Base-by-base conservation (phyloP, 2,797 vertebrate species). In the Sebastes cheni region DNA sequence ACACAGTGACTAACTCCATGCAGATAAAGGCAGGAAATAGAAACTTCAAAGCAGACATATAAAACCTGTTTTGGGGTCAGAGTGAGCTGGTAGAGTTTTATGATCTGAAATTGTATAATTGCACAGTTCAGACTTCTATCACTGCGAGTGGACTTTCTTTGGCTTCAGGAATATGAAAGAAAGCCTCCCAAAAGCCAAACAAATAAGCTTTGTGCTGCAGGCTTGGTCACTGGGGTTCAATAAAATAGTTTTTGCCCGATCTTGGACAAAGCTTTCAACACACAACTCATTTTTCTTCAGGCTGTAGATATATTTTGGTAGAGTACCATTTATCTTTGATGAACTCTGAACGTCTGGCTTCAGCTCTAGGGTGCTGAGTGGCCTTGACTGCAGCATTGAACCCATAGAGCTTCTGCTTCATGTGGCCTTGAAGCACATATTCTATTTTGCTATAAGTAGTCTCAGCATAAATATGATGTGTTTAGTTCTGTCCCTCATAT, bases 21-120 rank as follows among this genome's bases (percentile, higher is more conserved):
- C 67, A 87, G 77, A 90, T 79, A 87, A 84, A 86, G 13, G 2
- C 20, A 81, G 66, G 83, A 91, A 92, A 86, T 64, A 75, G 55
- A 89, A 82, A 77, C 65, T 79, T 90, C 83, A 90, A 84, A 87
- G 70, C 2, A 3, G 9, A 39, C 72, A 58, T 60, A 74, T 39
- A 69, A 67, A 77, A 79, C 81, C 64, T 4, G 32, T 2, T 62
- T 74, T 27, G 55, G 58, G 42, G 59, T 67, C 64, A 78, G 67
- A 25, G 27, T 77, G 68, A 82, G 67, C 32, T 71, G n/a, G 25
- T 56, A 5, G 8, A 75, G 60, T 77, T 88, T 83, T 82, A 77
- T 64, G 71, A 76, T 72, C 30, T 81, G 30, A 78, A 73, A 71
- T 67, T 59, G 56, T 86, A 14, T 84, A 82, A 85, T 83, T 90